Evolutionary conservation across 64 coral and sea anemone species (phyloP).

Genomic region (Pocillopora damicornis): DNA sequence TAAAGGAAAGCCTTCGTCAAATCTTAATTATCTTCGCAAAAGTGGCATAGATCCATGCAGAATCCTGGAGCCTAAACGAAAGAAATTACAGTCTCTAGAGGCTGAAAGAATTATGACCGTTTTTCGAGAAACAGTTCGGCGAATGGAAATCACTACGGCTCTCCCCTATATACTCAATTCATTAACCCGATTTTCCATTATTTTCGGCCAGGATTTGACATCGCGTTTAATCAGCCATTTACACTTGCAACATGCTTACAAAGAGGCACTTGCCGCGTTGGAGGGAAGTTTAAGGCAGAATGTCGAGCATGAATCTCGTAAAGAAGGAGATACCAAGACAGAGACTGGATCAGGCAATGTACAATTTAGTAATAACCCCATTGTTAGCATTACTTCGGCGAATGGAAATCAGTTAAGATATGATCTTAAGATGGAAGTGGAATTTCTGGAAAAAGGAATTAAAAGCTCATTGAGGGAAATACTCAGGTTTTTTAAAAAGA

Average conservation of each 20-base stretch:
- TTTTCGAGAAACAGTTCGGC: slow-evolving; percentile 52
- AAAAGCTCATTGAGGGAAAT: slow-evolving; percentile 64
- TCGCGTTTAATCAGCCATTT: slow-evolving; percentile 25
- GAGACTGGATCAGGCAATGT: neutral
- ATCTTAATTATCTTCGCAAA: neutral
- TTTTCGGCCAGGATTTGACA: slow-evolving; percentile 55
- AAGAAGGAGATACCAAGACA: too few species aligned
- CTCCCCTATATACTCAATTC: slow-evolving; percentile 40
- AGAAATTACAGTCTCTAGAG: slow-evolving; percentile 58
- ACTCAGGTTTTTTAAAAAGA: slow-evolving; percentile 66
- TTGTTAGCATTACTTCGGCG: neutral
- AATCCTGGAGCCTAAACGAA: slow-evolving; percentile 63
- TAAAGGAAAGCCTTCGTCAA: neutral
- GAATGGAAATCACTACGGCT: slow-evolving; percentile 53
- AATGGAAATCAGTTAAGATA: neutral
- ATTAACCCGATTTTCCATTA: slow-evolving; percentile 52
- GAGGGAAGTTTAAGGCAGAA: neutral
- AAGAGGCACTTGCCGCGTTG: neutral
- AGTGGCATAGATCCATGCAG: slow-evolving; percentile 32
- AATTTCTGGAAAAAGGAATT: slow-evolving; percentile 17
- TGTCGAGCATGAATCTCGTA: too few species aligned
- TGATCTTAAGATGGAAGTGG: neutral
- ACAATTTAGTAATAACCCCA: neutral
- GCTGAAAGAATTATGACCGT: slow-evolving; percentile 71
- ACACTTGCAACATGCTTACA: slow-evolving; percentile 29